Conservation (phyloP, 2,113 vertebrate genomes). For the Nesoenas mayeri region DNA sequence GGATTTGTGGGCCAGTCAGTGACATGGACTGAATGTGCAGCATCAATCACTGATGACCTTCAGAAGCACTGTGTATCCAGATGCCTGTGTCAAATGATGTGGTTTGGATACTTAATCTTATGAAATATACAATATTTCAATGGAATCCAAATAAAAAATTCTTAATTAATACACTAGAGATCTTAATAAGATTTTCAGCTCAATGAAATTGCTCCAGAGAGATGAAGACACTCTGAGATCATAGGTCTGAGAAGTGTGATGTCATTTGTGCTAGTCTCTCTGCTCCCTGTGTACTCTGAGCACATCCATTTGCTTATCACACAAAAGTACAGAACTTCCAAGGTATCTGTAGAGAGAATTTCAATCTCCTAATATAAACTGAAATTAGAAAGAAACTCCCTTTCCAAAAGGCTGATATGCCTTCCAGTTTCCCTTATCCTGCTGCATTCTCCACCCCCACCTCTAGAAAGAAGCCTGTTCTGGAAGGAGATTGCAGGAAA, state of each 20-base stretch:
- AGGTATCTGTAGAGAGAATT: not conserved
- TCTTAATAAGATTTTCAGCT: not conserved
- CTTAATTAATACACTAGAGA: not conserved
- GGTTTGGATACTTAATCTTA: not conserved
- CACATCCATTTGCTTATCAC: not conserved
- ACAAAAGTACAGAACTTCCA: not conserved
- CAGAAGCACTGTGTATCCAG: not conserved
- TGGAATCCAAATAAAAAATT: not conserved
- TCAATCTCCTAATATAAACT: rapidly evolving
- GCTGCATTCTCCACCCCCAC: not conserved
- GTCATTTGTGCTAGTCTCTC: not conserved
- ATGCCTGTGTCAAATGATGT: not conserved
- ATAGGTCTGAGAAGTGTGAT: not conserved
- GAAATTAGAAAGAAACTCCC: not conserved
- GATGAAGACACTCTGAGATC: not conserved
- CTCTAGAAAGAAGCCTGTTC: not conserved
- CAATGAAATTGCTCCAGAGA: not conserved
- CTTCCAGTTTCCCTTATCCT: not conserved
- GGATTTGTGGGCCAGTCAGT: not conserved
- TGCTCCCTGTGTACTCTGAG: not conserved
- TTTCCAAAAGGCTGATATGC: not conserved
- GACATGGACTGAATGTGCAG: not conserved
- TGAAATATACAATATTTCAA: not conserved
- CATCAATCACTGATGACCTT: not conserved
- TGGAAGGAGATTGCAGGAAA: not conserved